Conservation (phyloP, 2,888 invertebrate genomes). For the Parelbella ahira region DNA sequence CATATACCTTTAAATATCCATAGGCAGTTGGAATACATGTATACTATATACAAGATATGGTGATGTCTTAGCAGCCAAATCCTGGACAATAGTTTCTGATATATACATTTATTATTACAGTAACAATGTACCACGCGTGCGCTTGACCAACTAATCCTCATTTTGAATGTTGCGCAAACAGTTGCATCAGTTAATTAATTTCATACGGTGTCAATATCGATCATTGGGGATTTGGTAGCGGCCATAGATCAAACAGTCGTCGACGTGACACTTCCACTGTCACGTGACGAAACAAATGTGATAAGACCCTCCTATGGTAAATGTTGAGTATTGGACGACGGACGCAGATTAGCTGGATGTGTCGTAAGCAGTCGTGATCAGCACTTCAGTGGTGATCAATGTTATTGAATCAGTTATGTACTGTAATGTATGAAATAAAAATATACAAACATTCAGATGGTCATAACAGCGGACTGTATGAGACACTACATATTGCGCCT, state of each 20-base stretch:
- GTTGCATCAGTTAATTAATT: conserved; percentile 55
- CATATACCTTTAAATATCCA: no score
- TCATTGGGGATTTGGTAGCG: conserved; percentile 51
- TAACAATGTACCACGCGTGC: no score
- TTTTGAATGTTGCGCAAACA: conserved; percentile 33
- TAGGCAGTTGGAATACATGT: no score
- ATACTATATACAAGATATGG: no score
- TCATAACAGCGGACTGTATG: no score
- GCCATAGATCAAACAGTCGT: conserved; percentile 54
- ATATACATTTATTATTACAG: no score
- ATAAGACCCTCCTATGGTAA: conserved; percentile 26
- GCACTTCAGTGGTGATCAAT: conserved; percentile 11
- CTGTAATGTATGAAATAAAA: no score
- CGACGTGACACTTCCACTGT: conserved; percentile 45
- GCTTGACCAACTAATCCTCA: conserved; percentile 26
- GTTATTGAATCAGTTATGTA: no score
- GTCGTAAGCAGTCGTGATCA: conserved; percentile 13
- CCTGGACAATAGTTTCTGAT: no score
- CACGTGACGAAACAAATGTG: conserved; percentile 41
- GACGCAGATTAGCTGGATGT: conserved; percentile 10
- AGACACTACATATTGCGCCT: no score
- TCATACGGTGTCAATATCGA: conserved; percentile 62
- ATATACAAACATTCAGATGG: no score
- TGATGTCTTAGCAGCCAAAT: no score
- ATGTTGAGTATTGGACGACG: conserved; percentile 12